Conservation (phyloP, 2,797 vertebrate genomes). For the Xyrichtys novacula region DNA sequence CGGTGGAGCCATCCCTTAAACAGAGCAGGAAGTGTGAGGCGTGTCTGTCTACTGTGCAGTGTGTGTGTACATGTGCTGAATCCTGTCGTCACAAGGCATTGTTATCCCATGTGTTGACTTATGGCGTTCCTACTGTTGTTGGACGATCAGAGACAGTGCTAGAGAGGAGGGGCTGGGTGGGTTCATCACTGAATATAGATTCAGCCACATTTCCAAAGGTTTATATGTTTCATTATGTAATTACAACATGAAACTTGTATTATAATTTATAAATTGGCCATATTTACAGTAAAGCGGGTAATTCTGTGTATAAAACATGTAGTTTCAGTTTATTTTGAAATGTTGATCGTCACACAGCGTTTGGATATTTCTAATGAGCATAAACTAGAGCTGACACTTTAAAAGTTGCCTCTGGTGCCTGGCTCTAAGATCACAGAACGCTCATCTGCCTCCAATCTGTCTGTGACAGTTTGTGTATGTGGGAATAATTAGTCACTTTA, state of each 20-base stretch:
- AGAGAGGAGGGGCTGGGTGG: neutral
- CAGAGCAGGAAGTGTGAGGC: constrained; percentile 79
- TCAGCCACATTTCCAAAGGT: too few relatives aligned
- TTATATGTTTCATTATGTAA: too few relatives aligned
- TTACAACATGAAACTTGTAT: too few relatives aligned
- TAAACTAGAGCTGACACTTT: constrained; percentile 34
- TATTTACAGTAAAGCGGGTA: constrained; percentile 7
- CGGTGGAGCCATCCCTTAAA: constrained; percentile 84
- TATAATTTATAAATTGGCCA: too few relatives aligned
- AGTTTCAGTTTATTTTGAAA: constrained; percentile 13
- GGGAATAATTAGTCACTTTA: constrained; percentile 66
- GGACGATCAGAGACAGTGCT: constrained; percentile 16
- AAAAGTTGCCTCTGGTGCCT: constrained; percentile 50
- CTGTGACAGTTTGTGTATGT: constrained; percentile 21
- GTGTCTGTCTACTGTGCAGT: constrained; percentile 61
- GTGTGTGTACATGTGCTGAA: constrained; percentile 20
- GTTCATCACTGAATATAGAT: neutral
- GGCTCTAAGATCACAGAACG: constrained; percentile 68
- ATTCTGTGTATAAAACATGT: constrained; percentile 2
- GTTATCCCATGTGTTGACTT: constrained; percentile 50
- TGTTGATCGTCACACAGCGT: constrained; percentile 16
- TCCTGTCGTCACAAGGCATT: constrained; percentile 46
- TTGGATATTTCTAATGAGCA: constrained; percentile 29
- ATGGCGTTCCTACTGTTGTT: constrained; percentile 28
- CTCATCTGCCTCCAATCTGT: constrained; percentile 76